A percentile compares a stretch with the other conserved stretches of the same genome.
Evolutionary conservation across 2,113 vertebrate genomes (phyloP).

Genomic region (Coregonus clupeaformis): DNA sequence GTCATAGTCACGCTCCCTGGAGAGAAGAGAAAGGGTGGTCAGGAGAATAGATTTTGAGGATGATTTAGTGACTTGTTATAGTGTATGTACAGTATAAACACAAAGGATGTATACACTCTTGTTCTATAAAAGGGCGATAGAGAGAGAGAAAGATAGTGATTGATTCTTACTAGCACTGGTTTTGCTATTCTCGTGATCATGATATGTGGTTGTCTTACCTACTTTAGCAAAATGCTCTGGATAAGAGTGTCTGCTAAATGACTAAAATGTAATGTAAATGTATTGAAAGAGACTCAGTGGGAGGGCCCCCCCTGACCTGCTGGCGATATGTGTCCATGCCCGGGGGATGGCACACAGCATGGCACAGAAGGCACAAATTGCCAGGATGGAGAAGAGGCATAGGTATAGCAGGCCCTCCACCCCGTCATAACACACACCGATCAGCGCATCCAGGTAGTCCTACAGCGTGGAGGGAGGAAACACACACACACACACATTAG

Average conservation of each 20-base stretch:
- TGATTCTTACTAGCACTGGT: too few species aligned
- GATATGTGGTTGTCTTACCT: too few species aligned
- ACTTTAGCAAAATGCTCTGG: too few species aligned
- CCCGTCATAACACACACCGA: constrained; percentile 91
- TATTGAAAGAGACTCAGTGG: not conserved
- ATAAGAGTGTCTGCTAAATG: not conserved
- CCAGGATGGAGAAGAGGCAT: constrained; percentile 87
- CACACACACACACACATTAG: constrained; percentile 24
- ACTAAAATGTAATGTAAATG: not conserved
- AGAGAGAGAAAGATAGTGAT: not conserved
- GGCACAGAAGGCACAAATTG: constrained; percentile 82
- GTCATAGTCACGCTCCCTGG: constrained; percentile 84
- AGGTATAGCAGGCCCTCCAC: constrained; percentile 92
- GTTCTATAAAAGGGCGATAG: too few species aligned
- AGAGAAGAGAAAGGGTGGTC: not conserved
- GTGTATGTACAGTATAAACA: not conserved
- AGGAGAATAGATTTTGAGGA: not conserved
- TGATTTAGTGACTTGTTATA: not conserved
- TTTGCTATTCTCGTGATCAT: too few species aligned
- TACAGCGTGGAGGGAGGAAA: constrained; percentile 45
- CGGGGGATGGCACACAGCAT: constrained; percentile 82
- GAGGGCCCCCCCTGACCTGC: constrained; percentile 70
- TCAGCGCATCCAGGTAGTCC: constrained; percentile 93
- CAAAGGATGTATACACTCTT: too few species aligned
- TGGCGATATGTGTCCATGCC: constrained; percentile 81